Conservation (phyloP, 2,113 vertebrate species). For the Pseudolaguvia tuberculata region DNA sequence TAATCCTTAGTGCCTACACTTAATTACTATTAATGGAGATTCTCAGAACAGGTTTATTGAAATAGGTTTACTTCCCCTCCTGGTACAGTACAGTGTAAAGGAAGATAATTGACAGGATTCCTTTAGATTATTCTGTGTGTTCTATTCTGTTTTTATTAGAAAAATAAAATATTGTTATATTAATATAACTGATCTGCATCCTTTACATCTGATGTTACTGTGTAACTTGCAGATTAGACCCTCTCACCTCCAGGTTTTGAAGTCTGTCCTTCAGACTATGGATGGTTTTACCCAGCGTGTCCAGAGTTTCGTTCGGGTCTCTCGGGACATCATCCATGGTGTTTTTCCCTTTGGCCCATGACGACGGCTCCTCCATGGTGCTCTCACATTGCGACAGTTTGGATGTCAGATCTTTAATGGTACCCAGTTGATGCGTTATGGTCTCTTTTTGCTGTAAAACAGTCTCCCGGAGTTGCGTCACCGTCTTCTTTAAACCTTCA, state of each 20-base stretch:
- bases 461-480: slow-evolving; percentile 89
- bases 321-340: slow-evolving; percentile 95
- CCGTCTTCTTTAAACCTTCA: slow-evolving; percentile 83
- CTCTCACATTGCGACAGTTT: slow-evolving; percentile 87
- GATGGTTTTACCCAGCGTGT: slow-evolving; percentile 89
- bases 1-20: slow-evolving; percentile 36
- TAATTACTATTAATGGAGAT: slow-evolving; percentile 20
- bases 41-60: neutral
- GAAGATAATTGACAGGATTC: no score
- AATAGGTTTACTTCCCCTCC: no score
- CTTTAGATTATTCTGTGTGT: no score
- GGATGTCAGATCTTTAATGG: slow-evolving; percentile 87
- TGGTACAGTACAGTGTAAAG: no score
- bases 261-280: slow-evolving; percentile 88
- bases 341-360: slow-evolving; percentile 76
- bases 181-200: neutral
- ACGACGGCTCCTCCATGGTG: slow-evolving; percentile 54
- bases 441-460: slow-evolving; percentile 92
- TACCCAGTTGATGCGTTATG: slow-evolving; percentile 81
- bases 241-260: slow-evolving; percentile 86
- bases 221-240: neutral
- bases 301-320: slow-evolving; percentile 83
- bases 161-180: no score
- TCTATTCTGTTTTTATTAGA: no score
- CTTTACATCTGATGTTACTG: neutral